Evolutionary conservation across 2,888 invertebrate genomes (phyloP).

Genomic region (Podabrus alpinus): DNA sequence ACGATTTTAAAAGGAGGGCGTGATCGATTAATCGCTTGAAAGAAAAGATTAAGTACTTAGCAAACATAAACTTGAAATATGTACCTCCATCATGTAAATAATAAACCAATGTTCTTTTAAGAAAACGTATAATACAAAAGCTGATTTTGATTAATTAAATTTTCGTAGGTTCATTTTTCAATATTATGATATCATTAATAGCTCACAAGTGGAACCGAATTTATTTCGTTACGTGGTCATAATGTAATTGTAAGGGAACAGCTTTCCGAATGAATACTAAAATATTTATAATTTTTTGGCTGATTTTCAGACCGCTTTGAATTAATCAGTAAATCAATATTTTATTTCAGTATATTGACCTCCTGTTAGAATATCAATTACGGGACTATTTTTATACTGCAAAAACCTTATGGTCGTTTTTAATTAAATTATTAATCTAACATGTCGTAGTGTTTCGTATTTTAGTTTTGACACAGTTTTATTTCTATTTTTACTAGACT

Average conservation of each 20-base stretch:
- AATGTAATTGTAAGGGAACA: background rate
- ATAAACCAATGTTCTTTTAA: too few relatives aligned
- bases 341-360: background rate
- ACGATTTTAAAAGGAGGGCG: too few relatives aligned
- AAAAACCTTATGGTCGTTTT: background rate
- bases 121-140: too few relatives aligned
- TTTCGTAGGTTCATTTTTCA: background rate
- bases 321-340: background rate
- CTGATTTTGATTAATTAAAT: background rate
- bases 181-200: background rate
- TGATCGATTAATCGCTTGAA: too few relatives aligned
- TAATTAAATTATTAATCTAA: background rate
- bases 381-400: background rate
- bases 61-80: too few relatives aligned
- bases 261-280: background rate
- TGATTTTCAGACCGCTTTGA: background rate
- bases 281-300: background rate
- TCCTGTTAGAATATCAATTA: background rate
- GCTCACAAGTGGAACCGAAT: background rate
- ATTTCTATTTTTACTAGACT: background rate
- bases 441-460: background rate
- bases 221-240: background rate
- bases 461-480: background rate
- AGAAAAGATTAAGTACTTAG: too few relatives aligned
- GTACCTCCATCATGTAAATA: too few relatives aligned